Conservation (phyloP, 2,113 vertebrate species). For the Paraplagusia blochii region DNA sequence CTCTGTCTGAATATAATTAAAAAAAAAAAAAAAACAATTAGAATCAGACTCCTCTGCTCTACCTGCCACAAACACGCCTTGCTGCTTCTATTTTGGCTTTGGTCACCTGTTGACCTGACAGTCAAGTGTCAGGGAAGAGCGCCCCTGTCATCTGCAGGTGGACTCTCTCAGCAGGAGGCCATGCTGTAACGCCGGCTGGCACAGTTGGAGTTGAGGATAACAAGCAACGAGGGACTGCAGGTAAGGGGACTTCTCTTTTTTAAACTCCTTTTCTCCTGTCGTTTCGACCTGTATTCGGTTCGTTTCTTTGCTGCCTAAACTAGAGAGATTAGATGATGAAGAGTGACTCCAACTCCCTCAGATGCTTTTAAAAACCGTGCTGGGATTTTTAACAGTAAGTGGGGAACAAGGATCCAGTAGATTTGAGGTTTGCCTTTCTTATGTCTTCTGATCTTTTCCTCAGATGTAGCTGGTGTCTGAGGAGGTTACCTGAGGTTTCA, state of each 20-base stretch:
- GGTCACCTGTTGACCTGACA: slow-evolving; percentile 66
- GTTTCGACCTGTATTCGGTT: not conserved
- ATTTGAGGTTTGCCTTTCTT: not conserved
- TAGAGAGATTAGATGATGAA: not conserved
- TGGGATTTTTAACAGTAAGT: slow-evolving; percentile 3
- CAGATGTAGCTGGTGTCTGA: slow-evolving; percentile 32
- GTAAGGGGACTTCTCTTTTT: slow-evolving; percentile 46
- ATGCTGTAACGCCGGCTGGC: slow-evolving; percentile 4
- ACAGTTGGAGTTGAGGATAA: slow-evolving; percentile 36
- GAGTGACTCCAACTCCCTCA: not conserved
- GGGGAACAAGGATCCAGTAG: not conserved
- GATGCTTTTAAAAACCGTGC: not conserved
- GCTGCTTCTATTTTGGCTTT: slow-evolving; percentile 52
- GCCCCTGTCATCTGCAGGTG: slow-evolving; percentile 70
- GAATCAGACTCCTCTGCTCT: not conserved
- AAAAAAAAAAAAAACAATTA: not conserved
- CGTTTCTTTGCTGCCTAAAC: not conserved
- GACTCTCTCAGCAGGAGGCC: slow-evolving; percentile 34
- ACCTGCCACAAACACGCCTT: slow-evolving; percentile 73
- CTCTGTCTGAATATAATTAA: too few relatives aligned
- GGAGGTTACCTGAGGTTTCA: slow-evolving; percentile 25
- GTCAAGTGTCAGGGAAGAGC: slow-evolving; percentile 47
- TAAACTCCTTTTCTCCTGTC: not conserved
- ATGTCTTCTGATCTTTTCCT: not conserved
- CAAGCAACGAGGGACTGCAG: slow-evolving; percentile 52